These are phyloP conservation scores for Sycon ciliatum DNA, from an alignment of 37 sponge, comb jelly and placozoan species.

Conservation along the genomic window DNA sequence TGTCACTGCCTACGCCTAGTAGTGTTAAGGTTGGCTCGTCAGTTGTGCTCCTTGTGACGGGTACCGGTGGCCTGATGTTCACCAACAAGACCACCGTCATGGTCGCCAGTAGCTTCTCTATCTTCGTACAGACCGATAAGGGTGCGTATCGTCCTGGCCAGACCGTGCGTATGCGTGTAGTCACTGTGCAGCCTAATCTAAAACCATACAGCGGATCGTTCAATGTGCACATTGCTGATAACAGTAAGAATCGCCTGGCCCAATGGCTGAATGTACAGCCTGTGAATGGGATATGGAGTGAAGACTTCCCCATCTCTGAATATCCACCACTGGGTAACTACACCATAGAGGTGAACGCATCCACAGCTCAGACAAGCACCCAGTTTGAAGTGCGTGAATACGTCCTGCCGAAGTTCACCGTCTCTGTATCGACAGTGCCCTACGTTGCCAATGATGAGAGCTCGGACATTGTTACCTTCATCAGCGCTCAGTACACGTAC, in stretches of 20 bases:
- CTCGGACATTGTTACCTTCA: background rate
- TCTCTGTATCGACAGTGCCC: too few relatives aligned
- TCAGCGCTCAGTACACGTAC: slow-evolving; percentile 5
- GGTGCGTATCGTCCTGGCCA: slow-evolving; percentile 16
- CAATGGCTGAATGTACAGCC: too few relatives aligned
- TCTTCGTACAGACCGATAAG: slow-evolving; percentile 25
- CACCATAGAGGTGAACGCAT: background rate
- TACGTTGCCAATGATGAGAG: too few relatives aligned
- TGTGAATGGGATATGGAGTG: too few relatives aligned
- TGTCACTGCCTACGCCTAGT: too few relatives aligned
- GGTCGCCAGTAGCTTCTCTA: slow-evolving; percentile 1
- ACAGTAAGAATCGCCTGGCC: background rate
- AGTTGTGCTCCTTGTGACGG: too few relatives aligned
- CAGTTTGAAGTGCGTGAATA: too few relatives aligned
- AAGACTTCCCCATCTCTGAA: slow-evolving; percentile 1
- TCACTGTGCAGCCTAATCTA: background rate
- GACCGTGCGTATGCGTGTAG: background rate
- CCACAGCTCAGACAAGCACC: too few relatives aligned
- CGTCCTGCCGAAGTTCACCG: too few relatives aligned
- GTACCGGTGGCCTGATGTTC: slow-evolving; percentile 17
- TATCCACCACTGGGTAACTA: slow-evolving; percentile 20
- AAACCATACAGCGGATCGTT: background rate
- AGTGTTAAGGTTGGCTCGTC: too few relatives aligned
- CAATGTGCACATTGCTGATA: background rate
- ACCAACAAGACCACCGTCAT: background rate